Base-by-base conservation (phyloP, 2,113 vertebrate genomes). In the Carassius carassius region DNA sequence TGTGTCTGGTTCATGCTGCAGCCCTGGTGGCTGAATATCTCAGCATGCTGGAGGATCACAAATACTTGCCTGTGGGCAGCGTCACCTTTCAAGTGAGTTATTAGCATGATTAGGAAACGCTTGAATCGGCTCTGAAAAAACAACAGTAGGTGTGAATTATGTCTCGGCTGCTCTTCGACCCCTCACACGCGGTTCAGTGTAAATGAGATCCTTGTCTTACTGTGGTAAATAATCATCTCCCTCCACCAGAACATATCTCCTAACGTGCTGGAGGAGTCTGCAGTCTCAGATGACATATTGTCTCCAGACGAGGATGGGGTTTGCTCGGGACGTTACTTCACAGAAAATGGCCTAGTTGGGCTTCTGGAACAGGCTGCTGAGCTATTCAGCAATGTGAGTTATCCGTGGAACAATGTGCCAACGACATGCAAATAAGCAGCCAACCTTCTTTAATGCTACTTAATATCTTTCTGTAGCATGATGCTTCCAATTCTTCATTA, bases 221-320 rank as follows among this genome's bases (percentile, higher is more conserved):
- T 84, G 88, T 82, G 67, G 80, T 58, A 89, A 75, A 72, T 83
- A 75, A 85, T 79, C 62, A 14, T 93, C 72, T 95, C 94, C 25
- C 54, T 70, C 80, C 85, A 84, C 78, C 93, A 99, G 98, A 98
- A 97, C 86, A 97, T 99, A 90, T 99, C 98, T 14, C 90, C 96
- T 88, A 99, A 99, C 1, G 95, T 97, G 78, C 94, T 99, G 89
- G 98, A 99, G 90, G 98, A 99, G 89, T 99, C 98, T 3, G 98
- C 97, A 0, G 96, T 99, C 92, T 99, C 98, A 0, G 98, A 99
- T 25, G 97, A 99, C 91, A 96, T 98, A 91, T 92, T 99, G 92
- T 99, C 98, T 29, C 98, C 98, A 0, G 98, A 99, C 25, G 98
- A 99, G 91, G 98, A 99, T 13, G 98, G 98, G 0, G 95, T 99